These are phyloP conservation scores for Halichondria panicea DNA, from an alignment of 37 sponge, comb jelly and placozoan genomes.

Conservation along the genomic window DNA sequence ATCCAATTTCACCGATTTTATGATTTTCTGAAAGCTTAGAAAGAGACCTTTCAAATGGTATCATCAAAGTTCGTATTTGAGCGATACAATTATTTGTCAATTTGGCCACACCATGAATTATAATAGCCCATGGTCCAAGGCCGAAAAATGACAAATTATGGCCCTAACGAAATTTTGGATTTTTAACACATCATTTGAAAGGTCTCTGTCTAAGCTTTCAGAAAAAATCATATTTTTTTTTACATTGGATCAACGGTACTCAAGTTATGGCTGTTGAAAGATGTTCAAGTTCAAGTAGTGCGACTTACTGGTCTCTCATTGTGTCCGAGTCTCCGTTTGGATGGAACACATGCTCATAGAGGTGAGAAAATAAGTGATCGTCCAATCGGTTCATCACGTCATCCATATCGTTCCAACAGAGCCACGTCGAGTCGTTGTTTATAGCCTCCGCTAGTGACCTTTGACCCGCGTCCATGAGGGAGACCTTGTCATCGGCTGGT, in stretches of 20 bases:
- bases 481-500: constrained; percentile 45
- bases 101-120: too few species aligned
- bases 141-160: too few species aligned
- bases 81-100: too few species aligned
- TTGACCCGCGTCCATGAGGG: constrained; percentile 22
- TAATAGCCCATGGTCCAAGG: too few species aligned
- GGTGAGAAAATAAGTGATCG: constrained; percentile 33
- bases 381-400: constrained; percentile 33
- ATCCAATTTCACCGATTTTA: too few species aligned
- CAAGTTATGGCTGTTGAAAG: background rate
- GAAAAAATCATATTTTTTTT: background rate
- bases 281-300: background rate
- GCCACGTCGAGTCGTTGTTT: constrained; percentile 31
- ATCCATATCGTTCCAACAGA: constrained; percentile 35
- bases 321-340: constrained; percentile 73
- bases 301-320: constrained; percentile 57
- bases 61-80: too few species aligned
- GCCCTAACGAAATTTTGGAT: too few species aligned
- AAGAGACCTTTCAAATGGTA: too few species aligned
- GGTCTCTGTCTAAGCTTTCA: constrained; percentile 10
- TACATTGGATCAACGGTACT: background rate
- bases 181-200: background rate
- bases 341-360: constrained; percentile 59
- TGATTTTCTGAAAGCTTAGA: too few species aligned
- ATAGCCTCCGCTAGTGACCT: constrained; percentile 27